Conservation (phyloP, 2,888 invertebrate species). For the Dioctria linearis region DNA sequence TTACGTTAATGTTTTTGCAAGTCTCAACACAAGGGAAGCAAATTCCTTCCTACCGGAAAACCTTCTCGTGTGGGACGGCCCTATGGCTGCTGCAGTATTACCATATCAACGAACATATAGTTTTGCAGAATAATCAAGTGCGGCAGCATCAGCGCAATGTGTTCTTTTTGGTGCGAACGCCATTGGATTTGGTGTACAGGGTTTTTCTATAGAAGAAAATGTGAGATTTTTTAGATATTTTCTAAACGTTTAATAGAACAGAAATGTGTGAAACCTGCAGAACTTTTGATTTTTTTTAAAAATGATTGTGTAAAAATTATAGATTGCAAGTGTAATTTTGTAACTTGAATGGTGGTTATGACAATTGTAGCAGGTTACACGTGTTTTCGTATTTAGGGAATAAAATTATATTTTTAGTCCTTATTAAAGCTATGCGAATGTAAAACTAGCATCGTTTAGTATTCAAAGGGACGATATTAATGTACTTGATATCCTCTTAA, state of each 20-base stretch:
- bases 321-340: neutral
- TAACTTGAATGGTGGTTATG: neutral
- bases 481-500: constrained; percentile 36
- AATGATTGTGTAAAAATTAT: neutral
- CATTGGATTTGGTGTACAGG: constrained; percentile 69
- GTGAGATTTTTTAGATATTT: constrained; percentile 63
- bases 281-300: neutral
- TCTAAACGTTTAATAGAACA: constrained; percentile 11
- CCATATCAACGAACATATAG: neutral
- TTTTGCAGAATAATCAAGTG: constrained; percentile 48
- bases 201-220: constrained; percentile 67
- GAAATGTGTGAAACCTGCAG: constrained; percentile 3
- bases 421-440: constrained; percentile 34
- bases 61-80: no score
- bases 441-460: neutral
- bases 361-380: constrained; percentile 30
- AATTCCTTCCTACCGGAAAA: no score
- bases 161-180: constrained; percentile 71
- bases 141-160: constrained; percentile 64
- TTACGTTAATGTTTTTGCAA: no score
- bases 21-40: no score
- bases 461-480: constrained; percentile 34
- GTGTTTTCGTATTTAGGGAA: constrained; percentile 16
- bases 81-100: neutral
- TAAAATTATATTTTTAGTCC: constrained; percentile 19